Evolutionary conservation across 2,888 invertebrate genomes (phyloP), one percentile per base, ranked within the genome.

Genomic region (Caenorhabditis panamensis): DNA sequence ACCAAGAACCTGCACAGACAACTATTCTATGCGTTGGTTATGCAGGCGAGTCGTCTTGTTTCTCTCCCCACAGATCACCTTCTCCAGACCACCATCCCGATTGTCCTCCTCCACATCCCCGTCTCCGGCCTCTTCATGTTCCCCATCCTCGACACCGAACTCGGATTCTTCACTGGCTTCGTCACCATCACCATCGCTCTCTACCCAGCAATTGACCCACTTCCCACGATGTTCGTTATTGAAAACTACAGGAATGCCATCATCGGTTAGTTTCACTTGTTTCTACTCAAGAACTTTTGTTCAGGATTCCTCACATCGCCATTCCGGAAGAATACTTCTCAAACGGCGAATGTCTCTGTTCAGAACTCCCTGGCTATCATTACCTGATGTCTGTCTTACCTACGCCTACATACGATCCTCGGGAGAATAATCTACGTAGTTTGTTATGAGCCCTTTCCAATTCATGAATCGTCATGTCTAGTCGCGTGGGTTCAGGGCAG

Each of bases 101-200:
- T 78, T 8, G 16, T 78, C 18, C 53, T 78, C n/a, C 69, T 78
- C 1, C 69, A 78, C 31, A 0, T 71, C 13, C 77, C 77, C n/a
- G 69, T 78, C 3, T 71, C 69, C 16, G 47, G 58, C 0, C 53
- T 78, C 8, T 78, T 69, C 47, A 49, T 71, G 51, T 69, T 71
- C 24, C 63, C 77, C 11, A 51, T 78, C 5, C 1, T 78, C 11
- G 64, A 78, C 37, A 13, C 8, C 5, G 63, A 78, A 2, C 59
- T 78, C 24, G 77, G 77, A 31, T 59, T 68, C 13, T 71, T 71
- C 31, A 71, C 69, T 3, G 69, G 68, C 8, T 63, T 78, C 31
- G 64, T 78, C 22, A 71, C 69, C 0, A 71, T 78, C 41, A 71
- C 77, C 6, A 78, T 78, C 26, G 77, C 69, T 22, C n/a, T 71